Evolutionary conservation across 2,888 invertebrate species (phyloP).

Genomic region (Drosophila pseudotalamancana): DNA sequence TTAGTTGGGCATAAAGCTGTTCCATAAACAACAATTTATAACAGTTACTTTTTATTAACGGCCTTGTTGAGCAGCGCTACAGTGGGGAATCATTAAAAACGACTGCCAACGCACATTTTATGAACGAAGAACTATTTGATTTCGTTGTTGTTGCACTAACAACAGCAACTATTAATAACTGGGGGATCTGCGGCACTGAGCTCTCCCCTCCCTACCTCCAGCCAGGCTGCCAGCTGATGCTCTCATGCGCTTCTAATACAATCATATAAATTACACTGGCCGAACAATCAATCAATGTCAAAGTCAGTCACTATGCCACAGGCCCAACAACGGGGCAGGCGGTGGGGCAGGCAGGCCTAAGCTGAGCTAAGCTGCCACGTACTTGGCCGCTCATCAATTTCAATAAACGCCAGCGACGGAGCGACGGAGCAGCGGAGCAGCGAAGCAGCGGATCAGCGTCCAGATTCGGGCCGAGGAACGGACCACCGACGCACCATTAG

Average conservation of each 20-base stretch:
- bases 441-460: slow-evolving; percentile 19
- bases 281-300: slow-evolving; percentile 77
- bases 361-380: slow-evolving; percentile 74
- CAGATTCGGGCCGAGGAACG: slow-evolving; percentile 5
- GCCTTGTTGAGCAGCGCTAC: slow-evolving; percentile 21
- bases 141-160: slow-evolving; percentile 64
- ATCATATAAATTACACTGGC: slow-evolving; percentile 77
- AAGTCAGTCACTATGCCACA: slow-evolving; percentile 57
- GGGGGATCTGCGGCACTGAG: slow-evolving; percentile 38
- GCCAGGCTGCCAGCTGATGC: slow-evolving; percentile 1
- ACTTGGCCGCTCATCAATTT: slow-evolving; percentile 76
- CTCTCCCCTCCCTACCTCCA: too few relatives aligned
- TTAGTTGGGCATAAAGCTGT: not conserved
- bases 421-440: slow-evolving; percentile 17
- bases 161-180: slow-evolving; percentile 72
- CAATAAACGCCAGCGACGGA: slow-evolving; percentile 57
- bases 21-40: slow-evolving; percentile 16
- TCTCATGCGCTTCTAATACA: slow-evolving; percentile 57
- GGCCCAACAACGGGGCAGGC: slow-evolving; percentile 13
- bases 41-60: slow-evolving; percentile 12
- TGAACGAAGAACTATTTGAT: slow-evolving; percentile 50
- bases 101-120: slow-evolving; percentile 60
- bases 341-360: slow-evolving; percentile 29
- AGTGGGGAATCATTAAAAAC: slow-evolving; percentile 65
- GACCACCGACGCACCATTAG: slow-evolving; percentile 66